A percentile compares a stretch with the other conserved stretches of the same genome.
Evolutionary conservation across 1,140 invertebrate species (phyloP).

Genomic region (Scaptodrosophila lebanonensis): DNA sequence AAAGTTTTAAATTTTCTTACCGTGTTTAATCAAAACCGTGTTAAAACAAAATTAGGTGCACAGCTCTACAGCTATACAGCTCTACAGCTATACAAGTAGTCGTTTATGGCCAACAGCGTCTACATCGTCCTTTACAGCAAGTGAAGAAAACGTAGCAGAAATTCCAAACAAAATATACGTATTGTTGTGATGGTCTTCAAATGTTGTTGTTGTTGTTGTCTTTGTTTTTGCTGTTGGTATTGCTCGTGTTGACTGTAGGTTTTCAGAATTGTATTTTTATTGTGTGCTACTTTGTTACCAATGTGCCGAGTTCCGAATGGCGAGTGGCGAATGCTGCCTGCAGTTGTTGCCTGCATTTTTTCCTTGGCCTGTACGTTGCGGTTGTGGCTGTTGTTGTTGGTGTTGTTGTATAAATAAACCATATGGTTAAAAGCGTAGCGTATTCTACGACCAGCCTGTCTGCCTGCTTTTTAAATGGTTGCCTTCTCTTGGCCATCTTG

Average conservation of each 20-base stretch:
- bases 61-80: no score
- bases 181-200: conserved; percentile 17
- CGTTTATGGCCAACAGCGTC: conserved; percentile 6
- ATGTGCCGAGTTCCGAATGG: conserved; percentile 36
- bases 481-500: conserved; percentile 10
- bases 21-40: no score
- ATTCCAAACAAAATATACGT: conserved; percentile 44
- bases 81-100: no score
- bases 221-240: conserved; percentile 4
- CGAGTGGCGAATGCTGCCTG: conserved; percentile 34
- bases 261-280: conserved; percentile 73
- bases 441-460: conserved; percentile 47
- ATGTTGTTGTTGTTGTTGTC: conserved; percentile 28
- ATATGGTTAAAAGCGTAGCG: conserved; percentile 74
- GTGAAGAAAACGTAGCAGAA: conserved; percentile 43
- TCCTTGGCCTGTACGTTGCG: conserved; percentile 2
- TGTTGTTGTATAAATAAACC: conserved; percentile 71
- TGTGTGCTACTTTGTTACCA: conserved; percentile 70
- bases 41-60: no score
- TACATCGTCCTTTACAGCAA: no score
- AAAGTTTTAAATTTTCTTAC: no score
- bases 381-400: conserved; percentile 18
- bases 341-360: no score
- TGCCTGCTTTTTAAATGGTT: conserved; percentile 23
- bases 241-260: conserved; percentile 37